phyloP scores from a whole-genome alignment of 1,140 invertebrate genomes.

The Cephus cinctus region DNA sequence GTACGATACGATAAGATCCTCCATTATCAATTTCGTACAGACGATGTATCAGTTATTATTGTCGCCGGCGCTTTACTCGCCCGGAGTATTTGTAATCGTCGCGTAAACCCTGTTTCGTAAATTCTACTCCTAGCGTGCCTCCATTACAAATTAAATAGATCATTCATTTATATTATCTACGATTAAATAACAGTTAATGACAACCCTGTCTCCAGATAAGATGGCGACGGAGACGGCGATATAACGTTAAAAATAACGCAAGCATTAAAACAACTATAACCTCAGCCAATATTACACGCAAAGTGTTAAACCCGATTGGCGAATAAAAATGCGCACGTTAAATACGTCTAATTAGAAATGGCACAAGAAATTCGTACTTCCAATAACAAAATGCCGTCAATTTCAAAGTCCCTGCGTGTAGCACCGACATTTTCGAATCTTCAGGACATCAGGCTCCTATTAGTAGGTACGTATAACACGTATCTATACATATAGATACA shows the following conservation, averaged over 20 bases:
- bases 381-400: no score
- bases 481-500: slow-evolving; percentile 19
- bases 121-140: no score
- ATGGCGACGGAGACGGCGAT: no score
- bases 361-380: background rate
- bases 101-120: no score
- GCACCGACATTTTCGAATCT: slow-evolving; percentile 7
- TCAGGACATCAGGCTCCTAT: slow-evolving; percentile 8
- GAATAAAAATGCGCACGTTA: slow-evolving; percentile 14
- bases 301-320: slow-evolving; percentile 7
- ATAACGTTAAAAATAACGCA: slow-evolving; percentile 11
- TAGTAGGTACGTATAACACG: slow-evolving; percentile 19
- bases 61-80: no score
- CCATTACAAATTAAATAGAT: slow-evolving; percentile 6
- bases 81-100: no score
- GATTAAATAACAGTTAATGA: slow-evolving; percentile 14
- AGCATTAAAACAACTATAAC: slow-evolving; percentile 11
- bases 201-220: background rate
- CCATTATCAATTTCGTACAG: background rate
- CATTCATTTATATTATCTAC: slow-evolving; percentile 12
- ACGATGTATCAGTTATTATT: background rate
- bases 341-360: slow-evolving; percentile 23
- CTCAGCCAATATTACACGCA: slow-evolving; percentile 15
- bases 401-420: slow-evolving; percentile 8
- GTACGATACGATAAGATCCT: slow-evolving; percentile 2